Evolutionary conservation across 2,113 vertebrate species (phyloP).

Genomic region (Ptychochromis oligacanthus): DNA sequence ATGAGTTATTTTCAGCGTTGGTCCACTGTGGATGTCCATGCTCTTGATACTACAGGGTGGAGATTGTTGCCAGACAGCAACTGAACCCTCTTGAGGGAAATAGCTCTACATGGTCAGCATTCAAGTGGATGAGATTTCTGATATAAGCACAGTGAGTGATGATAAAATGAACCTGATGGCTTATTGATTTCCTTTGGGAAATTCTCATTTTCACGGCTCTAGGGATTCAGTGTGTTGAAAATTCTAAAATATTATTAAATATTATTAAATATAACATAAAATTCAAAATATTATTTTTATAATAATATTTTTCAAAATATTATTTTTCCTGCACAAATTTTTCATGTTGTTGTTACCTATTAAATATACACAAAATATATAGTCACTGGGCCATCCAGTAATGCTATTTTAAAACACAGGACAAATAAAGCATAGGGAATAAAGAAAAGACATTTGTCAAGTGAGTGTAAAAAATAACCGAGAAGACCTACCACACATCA

Average conservation of each 20-base stretch:
- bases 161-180: slow-evolving; percentile 42
- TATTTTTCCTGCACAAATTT: too few relatives aligned
- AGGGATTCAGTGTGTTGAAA: not conserved
- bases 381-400: too few relatives aligned
- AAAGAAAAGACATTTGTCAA: too few relatives aligned
- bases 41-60: slow-evolving; percentile 20
- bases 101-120: slow-evolving; percentile 29
- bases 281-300: too few relatives aligned
- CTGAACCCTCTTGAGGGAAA: slow-evolving; percentile 24
- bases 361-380: not conserved
- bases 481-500: not conserved
- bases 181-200: slow-evolving; percentile 58
- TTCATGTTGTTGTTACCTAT: not conserved
- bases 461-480: not conserved
- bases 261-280: too few relatives aligned
- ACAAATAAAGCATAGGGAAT: not conserved
- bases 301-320: too few relatives aligned
- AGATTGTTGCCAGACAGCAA: slow-evolving; percentile 40
- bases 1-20: not conserved
- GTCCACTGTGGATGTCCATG: slow-evolving; percentile 30
- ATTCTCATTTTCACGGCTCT: slow-evolving; percentile 28
- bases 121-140: slow-evolving; percentile 30
- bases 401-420: not conserved
- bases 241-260: too few relatives aligned
- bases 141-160: slow-evolving; percentile 27